A percentile compares a stretch with the other conserved stretches of the same genome.
Evolutionary conservation across 2,113 vertebrate species (phyloP).

Genomic region (Engraulis encrasicolus): DNA sequence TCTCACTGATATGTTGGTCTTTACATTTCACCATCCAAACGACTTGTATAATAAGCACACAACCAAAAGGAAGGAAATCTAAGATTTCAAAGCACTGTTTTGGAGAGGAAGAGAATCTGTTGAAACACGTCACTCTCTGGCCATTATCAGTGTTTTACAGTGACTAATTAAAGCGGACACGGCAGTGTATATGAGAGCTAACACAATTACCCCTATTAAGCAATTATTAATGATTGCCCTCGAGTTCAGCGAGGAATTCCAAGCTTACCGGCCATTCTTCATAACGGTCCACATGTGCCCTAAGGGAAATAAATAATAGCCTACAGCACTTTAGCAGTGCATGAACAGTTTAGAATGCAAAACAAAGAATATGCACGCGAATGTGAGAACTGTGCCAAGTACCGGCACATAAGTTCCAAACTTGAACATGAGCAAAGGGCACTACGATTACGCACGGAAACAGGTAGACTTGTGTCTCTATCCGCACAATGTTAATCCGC

Average conservation of each 20-base stretch:
- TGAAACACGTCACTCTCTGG: neutral
- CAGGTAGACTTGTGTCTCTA: neutral
- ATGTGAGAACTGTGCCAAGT: neutral
- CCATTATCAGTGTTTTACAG: neutral
- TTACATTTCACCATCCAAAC: neutral
- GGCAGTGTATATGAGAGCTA: neutral
- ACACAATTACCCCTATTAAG: neutral
- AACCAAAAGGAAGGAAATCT: neutral
- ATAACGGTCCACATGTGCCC: neutral
- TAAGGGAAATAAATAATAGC: neutral
- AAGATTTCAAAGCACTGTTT: neutral
- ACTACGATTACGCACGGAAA: neutral
- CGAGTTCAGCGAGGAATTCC: neutral
- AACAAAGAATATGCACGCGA: neutral
- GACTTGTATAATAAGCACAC: too few species aligned
- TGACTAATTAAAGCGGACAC: constrained; percentile 8
- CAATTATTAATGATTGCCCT: neutral
- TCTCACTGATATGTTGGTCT: neutral
- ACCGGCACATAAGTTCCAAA: neutral
- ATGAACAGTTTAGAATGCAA: neutral
- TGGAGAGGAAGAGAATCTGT: neutral
- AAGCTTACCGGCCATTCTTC: neutral
- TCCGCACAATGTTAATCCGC: neutral
- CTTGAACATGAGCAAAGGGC: neutral
- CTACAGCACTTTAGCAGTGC: neutral